phyloP scores from a whole-genome alignment of 2,797 vertebrate species.

The Cynopterus sphinx region DNA sequence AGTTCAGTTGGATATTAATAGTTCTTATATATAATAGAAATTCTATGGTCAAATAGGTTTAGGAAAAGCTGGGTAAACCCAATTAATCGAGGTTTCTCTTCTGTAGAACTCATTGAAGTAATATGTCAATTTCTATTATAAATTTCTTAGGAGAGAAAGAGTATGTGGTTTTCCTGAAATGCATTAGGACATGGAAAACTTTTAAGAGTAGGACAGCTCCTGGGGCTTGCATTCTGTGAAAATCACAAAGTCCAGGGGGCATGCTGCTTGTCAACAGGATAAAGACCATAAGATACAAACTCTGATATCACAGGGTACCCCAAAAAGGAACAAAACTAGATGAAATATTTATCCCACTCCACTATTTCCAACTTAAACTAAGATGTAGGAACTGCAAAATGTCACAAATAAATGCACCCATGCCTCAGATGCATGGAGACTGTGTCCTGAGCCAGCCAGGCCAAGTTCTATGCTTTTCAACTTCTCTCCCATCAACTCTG shows the following conservation, averaged over 20 bases:
- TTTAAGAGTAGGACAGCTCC: not conserved
- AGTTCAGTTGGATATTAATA: not conserved
- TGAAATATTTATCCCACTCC: not conserved
- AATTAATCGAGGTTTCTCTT: not conserved
- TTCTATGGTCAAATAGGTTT: not conserved
- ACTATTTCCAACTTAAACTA: not conserved
- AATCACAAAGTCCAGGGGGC: not conserved
- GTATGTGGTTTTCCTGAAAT: not conserved
- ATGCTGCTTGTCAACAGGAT: not conserved
- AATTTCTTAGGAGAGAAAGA: not conserved
- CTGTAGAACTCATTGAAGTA: not conserved
- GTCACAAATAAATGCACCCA: not conserved
- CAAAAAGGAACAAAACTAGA: not conserved
- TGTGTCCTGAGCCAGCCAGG: not conserved
- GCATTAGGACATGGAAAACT: not conserved
- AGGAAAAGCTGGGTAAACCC: not conserved
- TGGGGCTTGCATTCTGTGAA: not conserved
- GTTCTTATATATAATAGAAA: not conserved
- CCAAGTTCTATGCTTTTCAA: not conserved
- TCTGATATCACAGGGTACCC: not conserved
- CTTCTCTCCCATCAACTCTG: no score
- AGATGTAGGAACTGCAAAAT: not conserved
- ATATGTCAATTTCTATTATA: not conserved
- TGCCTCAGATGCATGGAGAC: not conserved
- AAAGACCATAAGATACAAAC: not conserved